phyloP scores from a whole-genome alignment of 2,888 invertebrate species.

The Doris montereyensis region DNA sequence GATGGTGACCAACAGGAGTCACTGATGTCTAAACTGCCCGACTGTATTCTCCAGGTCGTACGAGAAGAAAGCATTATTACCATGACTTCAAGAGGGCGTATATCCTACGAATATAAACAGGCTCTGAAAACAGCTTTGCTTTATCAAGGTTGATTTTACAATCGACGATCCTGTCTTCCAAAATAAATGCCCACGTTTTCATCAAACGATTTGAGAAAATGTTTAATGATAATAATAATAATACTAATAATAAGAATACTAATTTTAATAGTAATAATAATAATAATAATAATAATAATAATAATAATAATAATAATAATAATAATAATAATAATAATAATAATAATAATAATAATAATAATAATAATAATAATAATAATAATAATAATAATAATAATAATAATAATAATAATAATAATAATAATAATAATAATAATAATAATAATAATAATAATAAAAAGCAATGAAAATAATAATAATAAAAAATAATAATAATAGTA shows the following conservation, averaged over 20 bases:
- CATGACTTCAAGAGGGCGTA: no score
- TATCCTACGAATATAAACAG: no score
- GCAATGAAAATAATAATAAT: no score
- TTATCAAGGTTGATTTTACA: no score
- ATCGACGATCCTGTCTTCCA: no score
- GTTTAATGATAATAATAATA: background rate
- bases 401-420: background rate
- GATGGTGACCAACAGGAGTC: no score
- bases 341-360: background rate
- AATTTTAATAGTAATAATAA: background rate
- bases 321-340: background rate
- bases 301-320: background rate
- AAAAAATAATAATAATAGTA: no score
- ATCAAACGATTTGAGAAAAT: background rate
- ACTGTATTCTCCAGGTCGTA: background rate
- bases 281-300: background rate
- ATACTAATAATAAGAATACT: background rate
- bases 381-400: background rate
- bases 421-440: background rate
- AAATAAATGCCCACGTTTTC: no score
- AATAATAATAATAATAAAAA: no score
- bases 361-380: background rate
- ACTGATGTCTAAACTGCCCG: background rate
- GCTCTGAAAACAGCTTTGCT: no score
- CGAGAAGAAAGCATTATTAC: constrained; percentile 27